Conservation (phyloP, 2,113 vertebrate species). For the Gymnocephalus cernua region DNA sequence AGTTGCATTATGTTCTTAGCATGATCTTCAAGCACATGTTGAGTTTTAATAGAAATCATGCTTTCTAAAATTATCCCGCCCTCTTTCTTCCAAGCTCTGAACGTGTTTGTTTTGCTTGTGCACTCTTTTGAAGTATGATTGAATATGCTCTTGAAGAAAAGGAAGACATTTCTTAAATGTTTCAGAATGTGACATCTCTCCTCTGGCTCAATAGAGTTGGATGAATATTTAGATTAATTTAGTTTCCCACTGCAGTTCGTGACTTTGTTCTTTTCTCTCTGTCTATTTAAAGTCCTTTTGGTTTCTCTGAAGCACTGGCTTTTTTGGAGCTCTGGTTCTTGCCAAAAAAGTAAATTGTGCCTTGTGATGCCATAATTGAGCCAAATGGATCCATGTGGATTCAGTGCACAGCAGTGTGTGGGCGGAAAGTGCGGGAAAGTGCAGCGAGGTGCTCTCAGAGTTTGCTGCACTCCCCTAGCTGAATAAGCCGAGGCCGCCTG, state of each 20-base stretch:
- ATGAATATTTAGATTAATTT: constrained; percentile 12
- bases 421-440: constrained; percentile 78
- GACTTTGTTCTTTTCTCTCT: constrained; percentile 15
- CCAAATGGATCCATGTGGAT: constrained; percentile 80
- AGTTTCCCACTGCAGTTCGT: constrained; percentile 17
- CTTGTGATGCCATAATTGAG: constrained; percentile 63
- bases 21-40: constrained; percentile 23
- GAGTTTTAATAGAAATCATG: constrained; percentile 34
- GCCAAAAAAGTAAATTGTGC: constrained; percentile 66
- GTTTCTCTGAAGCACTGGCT: constrained; percentile 44
- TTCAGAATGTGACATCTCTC: constrained; percentile 20
- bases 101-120: not conserved
- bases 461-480: constrained; percentile 30
- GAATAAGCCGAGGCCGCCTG: constrained; percentile 47
- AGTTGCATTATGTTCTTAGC: constrained; percentile 4
- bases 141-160: not conserved
- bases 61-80: constrained; percentile 38
- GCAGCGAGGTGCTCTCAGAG: constrained; percentile 58
- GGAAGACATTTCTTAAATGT: constrained; percentile 1
- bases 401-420: constrained; percentile 65
- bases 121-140: constrained; percentile 18
- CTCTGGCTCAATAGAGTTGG: constrained; percentile 16
- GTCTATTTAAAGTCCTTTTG: constrained; percentile 56
- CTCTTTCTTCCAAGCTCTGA: constrained; percentile 12
- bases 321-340: constrained; percentile 44